A percentile compares a stretch with the other conserved stretches of the same genome.
These are phyloP conservation scores for Escarpia spicata DNA, from an alignment of 2,888 invertebrate species.

Conservation along the genomic window DNA sequence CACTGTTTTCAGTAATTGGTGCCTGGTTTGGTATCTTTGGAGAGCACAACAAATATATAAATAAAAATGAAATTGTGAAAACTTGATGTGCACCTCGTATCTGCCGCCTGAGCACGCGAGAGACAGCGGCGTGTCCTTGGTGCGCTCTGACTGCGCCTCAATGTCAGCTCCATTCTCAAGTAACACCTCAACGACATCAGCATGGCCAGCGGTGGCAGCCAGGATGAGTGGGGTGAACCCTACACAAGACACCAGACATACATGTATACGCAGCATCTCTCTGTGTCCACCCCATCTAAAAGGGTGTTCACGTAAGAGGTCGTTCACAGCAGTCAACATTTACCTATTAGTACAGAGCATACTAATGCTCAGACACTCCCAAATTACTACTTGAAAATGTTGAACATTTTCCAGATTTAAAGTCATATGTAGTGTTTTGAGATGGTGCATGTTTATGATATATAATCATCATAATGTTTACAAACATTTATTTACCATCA, in stretches of 20 bases:
- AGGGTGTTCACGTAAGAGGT: not conserved
- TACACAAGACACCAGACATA: slow-evolving; percentile 34
- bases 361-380: no score
- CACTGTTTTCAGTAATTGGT: no score
- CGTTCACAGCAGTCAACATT: no score
- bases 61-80: not conserved
- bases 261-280: not conserved
- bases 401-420: no score
- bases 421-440: no score
- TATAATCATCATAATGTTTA: no score
- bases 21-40: not conserved
- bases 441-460: no score
- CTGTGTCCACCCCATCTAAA: not conserved
- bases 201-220: slow-evolving; percentile 95
- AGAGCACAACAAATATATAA: not conserved
- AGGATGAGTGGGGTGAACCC: slow-evolving; percentile 97
- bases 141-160: slow-evolving; percentile 98
- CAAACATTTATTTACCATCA: no score
- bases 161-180: slow-evolving; percentile 95
- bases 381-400: no score
- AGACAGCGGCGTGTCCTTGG: slow-evolving; percentile 97
- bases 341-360: no score
- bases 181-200: slow-evolving; percentile 87
- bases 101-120: slow-evolving; percentile 97
- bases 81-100: slow-evolving; percentile 76